phyloP scores from a whole-genome alignment of 2,888 invertebrate species.

The Pterostichus niger region DNA sequence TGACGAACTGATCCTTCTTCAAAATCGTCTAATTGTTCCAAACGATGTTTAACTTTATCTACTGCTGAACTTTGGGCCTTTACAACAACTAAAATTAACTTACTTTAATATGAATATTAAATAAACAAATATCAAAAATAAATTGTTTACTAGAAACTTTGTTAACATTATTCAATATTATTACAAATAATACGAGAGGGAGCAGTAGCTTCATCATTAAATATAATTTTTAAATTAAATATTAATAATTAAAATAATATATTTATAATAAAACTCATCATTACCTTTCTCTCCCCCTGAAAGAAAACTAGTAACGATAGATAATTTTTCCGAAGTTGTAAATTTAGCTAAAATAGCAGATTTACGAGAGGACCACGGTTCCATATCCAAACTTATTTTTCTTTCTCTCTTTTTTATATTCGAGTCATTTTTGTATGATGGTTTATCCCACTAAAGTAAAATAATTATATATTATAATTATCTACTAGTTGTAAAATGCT shows the following conservation, averaged over 20 bases:
- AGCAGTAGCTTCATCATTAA: too few species aligned
- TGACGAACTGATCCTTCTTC: conserved; percentile 93
- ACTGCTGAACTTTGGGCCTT: conserved; percentile 90
- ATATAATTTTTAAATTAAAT: too few species aligned
- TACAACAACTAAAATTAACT: conserved; percentile 82
- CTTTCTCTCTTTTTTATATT: conserved; percentile 71
- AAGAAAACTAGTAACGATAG: conserved; percentile 93
- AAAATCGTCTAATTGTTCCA: conserved; percentile 97
- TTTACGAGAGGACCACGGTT: conserved; percentile 89
- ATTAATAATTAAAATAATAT: too few species aligned
- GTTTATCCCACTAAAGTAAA: conserved; percentile 68
- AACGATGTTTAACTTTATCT: conserved; percentile 92
- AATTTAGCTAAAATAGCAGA: conserved; percentile 91
- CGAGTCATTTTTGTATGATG: conserved; percentile 35
- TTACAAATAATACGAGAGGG: too few species aligned
- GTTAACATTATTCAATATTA: too few species aligned
- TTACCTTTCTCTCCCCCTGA: conserved; percentile 90
- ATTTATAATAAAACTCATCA: conserved; percentile 41
- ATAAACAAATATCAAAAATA: too few species aligned
- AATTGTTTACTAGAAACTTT: too few species aligned
- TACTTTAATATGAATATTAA: too few species aligned
- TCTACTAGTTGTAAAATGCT: not conserved
- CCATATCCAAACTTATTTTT: conserved; percentile 76
- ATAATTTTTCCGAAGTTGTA: conserved; percentile 95
- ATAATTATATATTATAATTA: conserved; percentile 33